phyloP scores from a whole-genome alignment of 2,113 vertebrate genomes.

The Tupaia chinensis region DNA sequence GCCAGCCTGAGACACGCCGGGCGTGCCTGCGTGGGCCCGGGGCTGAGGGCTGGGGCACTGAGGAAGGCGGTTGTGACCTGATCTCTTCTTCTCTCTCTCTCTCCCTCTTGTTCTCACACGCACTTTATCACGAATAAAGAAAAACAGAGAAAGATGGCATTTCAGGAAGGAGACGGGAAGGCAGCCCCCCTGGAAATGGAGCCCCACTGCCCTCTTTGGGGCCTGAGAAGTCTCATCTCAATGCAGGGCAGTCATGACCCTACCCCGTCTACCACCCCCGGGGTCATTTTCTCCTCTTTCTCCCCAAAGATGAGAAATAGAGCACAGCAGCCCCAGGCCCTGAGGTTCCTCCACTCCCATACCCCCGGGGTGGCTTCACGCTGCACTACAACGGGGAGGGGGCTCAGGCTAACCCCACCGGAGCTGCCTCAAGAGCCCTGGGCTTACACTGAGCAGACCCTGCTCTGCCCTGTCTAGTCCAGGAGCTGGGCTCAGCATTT shows the following conservation, averaged over 20 bases:
- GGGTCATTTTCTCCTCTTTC: not conserved
- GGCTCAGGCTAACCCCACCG: not conserved
- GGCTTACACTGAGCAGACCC: not conserved
- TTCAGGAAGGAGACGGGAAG: not conserved
- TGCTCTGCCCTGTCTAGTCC: not conserved
- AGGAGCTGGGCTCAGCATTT: not conserved
- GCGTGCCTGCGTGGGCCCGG: too few species aligned
- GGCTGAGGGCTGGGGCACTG: too few species aligned
- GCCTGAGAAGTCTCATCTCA: not conserved
- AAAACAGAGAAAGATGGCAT: not conserved
- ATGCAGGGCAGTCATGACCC: not conserved
- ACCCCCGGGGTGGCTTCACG: not conserved
- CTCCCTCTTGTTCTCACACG: too few species aligned
- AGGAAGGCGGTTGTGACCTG: too few species aligned
- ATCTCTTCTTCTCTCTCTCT: too few species aligned
- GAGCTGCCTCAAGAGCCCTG: not conserved
- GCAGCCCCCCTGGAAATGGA: not conserved
- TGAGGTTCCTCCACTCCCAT: too few species aligned
- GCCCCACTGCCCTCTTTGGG: not conserved
- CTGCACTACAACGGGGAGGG: not conserved
- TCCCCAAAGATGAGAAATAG: not conserved
- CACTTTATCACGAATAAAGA: too few species aligned
- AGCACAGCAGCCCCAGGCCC: not conserved
- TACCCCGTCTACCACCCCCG: not conserved
- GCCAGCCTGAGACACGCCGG: too few species aligned